Percentiles rank a stretch among this genome's conserved stretches.
Evolutionary conservation across 2,797 vertebrate genomes (phyloP).

Genomic region (Gymnopithys bicolor): DNA sequence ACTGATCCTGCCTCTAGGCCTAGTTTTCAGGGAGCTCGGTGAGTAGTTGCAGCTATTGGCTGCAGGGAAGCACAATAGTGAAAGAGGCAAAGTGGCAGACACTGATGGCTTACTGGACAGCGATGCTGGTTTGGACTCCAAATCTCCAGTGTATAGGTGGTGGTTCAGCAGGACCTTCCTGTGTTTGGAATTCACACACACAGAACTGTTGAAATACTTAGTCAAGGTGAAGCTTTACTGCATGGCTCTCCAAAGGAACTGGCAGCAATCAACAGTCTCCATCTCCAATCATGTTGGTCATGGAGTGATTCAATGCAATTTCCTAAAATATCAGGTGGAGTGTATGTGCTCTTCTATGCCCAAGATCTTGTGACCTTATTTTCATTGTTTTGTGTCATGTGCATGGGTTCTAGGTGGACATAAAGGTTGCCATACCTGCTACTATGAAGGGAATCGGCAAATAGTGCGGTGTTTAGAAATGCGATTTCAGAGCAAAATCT

Average conservation of each 20-base stretch:
- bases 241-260: background rate
- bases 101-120: background rate
- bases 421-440: background rate
- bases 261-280: background rate
- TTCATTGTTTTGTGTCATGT: background rate
- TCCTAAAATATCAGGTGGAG: background rate
- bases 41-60: background rate
- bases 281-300: background rate
- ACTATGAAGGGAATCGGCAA: background rate
- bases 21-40: background rate
- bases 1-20: background rate
- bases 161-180: background rate
- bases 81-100: background rate
- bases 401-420: background rate
- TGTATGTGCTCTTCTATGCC: background rate
- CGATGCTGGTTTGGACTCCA: background rate
- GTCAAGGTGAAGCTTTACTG: background rate
- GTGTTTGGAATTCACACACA: background rate
- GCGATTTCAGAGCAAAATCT: background rate
- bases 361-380: background rate
- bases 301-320: background rate
- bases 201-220: background rate
- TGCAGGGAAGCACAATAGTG: background rate
- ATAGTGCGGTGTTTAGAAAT: background rate
- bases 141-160: background rate